A percentile compares a stretch with the other conserved stretches of the same genome.
These are phyloP conservation scores for Drosophila serrata DNA, from an alignment of 1,140 invertebrate genomes.

Conservation along the genomic window DNA sequence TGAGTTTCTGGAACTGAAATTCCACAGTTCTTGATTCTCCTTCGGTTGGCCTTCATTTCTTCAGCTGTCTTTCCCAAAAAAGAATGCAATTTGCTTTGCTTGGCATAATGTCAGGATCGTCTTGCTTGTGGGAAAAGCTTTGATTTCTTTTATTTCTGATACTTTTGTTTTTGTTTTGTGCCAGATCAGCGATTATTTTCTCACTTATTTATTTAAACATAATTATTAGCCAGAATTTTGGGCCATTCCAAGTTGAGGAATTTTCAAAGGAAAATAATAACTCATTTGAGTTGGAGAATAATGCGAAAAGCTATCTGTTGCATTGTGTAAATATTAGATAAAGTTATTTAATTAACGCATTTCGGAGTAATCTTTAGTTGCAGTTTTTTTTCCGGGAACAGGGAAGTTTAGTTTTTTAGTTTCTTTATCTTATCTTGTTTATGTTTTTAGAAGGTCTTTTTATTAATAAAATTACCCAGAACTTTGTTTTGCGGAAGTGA, in stretches of 20 bases:
- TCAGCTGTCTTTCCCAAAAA: not conserved
- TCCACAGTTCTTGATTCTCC: not conserved
- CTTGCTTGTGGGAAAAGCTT: slow-evolving; percentile 14
- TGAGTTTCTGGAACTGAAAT: slow-evolving; percentile 2
- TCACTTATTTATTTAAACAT: not conserved
- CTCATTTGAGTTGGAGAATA: too few species aligned
- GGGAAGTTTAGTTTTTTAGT: not conserved
- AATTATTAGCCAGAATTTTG: slow-evolving; percentile 5
- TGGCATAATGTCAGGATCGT: slow-evolving; percentile 13
- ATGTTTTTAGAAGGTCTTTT: not conserved
- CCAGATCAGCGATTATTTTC: not conserved
- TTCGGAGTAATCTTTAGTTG: not conserved
- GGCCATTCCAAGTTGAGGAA: not conserved
- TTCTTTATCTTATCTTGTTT: not conserved
- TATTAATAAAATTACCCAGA: not conserved
- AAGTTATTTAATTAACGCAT: not conserved
- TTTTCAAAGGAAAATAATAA: not conserved
- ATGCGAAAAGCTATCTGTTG: not conserved
- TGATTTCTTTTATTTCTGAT: too few species aligned
- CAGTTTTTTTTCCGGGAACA: not conserved
- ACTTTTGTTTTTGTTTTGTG: not conserved
- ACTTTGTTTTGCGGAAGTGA: not conserved
- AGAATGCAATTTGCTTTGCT: slow-evolving; percentile 9
- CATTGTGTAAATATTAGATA: not conserved
- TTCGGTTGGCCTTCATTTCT: not conserved